A percentile compares a stretch with the other conserved stretches of the same genome.
Conservation (phyloP, 2,888 invertebrate species). For the Tiliacea aurago region DNA sequence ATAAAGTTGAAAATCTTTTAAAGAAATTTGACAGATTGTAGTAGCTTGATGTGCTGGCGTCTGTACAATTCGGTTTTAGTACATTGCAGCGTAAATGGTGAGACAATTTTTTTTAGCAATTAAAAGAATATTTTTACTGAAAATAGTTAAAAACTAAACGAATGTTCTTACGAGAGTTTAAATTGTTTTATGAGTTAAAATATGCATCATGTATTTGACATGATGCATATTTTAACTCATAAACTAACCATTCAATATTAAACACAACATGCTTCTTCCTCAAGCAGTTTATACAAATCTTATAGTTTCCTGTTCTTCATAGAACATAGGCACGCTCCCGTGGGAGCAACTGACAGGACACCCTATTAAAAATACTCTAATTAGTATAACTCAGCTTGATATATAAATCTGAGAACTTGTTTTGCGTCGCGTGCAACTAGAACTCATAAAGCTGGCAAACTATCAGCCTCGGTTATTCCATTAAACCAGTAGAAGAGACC, state of each 20-base stretch:
- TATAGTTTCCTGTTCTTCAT: slow-evolving; percentile 27
- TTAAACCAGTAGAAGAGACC: slow-evolving; percentile 61
- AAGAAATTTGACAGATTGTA: too few species aligned
- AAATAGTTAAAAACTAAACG: not conserved
- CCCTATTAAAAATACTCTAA: slow-evolving; percentile 44
- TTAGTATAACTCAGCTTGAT: slow-evolving; percentile 43
- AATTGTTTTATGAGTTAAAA: too few species aligned
- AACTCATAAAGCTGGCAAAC: slow-evolving; percentile 65
- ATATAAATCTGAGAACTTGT: slow-evolving; percentile 58
- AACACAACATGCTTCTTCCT: slow-evolving; percentile 15
- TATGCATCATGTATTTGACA: too few species aligned
- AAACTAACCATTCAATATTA: slow-evolving; percentile 2
- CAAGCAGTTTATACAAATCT: slow-evolving; percentile 16
- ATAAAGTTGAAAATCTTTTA: too few species aligned
- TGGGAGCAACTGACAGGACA: slow-evolving; percentile 8
- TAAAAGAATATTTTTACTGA: not conserved
- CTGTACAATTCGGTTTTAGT: not conserved
- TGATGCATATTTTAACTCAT: slow-evolving; percentile 9
- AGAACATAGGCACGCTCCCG: slow-evolving; percentile 17
- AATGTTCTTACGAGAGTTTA: too few species aligned
- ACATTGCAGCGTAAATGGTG: not conserved
- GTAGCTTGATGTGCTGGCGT: too few species aligned
- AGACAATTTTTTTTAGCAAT: not conserved
- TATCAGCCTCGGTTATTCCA: slow-evolving; percentile 64
- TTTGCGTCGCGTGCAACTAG: slow-evolving; percentile 57